These are phyloP conservation scores for Tiliqua scincoides DNA, from an alignment of 2,113 vertebrate species.

Conservation along the genomic window DNA sequence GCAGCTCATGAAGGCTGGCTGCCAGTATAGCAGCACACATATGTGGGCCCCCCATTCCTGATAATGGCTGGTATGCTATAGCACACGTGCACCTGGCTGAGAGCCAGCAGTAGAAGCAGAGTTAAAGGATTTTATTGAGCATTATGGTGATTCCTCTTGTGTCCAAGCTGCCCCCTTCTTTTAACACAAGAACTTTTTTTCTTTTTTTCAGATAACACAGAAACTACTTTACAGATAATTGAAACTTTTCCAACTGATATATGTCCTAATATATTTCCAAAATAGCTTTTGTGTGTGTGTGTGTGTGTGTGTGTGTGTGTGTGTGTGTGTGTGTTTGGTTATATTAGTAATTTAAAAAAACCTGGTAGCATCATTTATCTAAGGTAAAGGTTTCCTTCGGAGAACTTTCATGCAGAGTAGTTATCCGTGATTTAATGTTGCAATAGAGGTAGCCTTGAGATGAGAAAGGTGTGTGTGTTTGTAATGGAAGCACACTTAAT, in stretches of 20 bases:
- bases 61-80: not conserved
- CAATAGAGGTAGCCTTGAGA: not conserved
- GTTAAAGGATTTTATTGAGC: not conserved
- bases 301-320: not conserved
- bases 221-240: not conserved
- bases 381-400: not conserved
- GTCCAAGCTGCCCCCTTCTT: not conserved
- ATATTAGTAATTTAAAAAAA: not conserved
- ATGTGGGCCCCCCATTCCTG: too few species aligned
- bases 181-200: not conserved
- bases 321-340: not conserved
- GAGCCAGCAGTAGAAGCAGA: not conserved
- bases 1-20: too few species aligned
- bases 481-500: not conserved
- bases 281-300: not conserved
- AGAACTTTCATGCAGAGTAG: not conserved
- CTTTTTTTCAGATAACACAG: not conserved
- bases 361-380: conserved; percentile 20
- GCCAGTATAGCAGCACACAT: not conserved
- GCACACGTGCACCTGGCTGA: not conserved
- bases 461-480: conserved; percentile 9
- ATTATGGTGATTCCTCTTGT: not conserved
- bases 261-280: not conserved
- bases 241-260: not conserved
- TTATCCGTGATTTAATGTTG: not conserved